Evolutionary conservation across 2,888 invertebrate genomes (phyloP), one percentile per base, ranked within the genome.

Genomic region (Cephus pulcher): DNA sequence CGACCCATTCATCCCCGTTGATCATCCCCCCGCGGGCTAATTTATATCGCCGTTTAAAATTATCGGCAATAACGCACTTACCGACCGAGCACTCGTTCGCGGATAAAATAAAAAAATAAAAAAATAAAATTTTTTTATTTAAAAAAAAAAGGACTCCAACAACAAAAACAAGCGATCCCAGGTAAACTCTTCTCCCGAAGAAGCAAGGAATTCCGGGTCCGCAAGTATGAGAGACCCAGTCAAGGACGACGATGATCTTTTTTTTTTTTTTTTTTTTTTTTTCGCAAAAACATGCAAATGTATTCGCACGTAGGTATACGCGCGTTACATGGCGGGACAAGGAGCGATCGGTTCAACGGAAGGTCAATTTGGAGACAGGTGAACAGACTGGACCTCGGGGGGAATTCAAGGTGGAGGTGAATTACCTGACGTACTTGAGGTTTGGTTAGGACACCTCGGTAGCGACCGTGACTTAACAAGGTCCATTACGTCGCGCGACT

Each of bases 261-360:
- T 37, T 1, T 37, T 12, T 4, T 11, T 37, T 3, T 11, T 37
- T 3, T 37, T 37, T 37, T 40, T 40, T 40, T 40, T 37, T 40
- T 87, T 88, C 87, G 88, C 86, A 85, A 84, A 82, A 83, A 86
- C 83, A 89, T 89, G 88, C 86, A 87, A 89, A 89, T 88, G 87
- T 89, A 89, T 89, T 88, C 88, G 84, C 81, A 86, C 85, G 30
- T 34, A 33, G 30, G 75, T 75, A n/a, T 33, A 75, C 75, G 12
- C 75, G 56, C 74, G 37, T 30, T 74, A 82, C 83, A 86, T 83
- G 84, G 83, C 56, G 56, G 23, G 56, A 56, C 56, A 11, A 30
- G 71, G n/a, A 34, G 11, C 71, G 4, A 15, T 32, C 34, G 71
- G 71, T 34, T 34, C 33, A 56, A 6, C 82, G 83, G 87, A 88